Conservation (phyloP, 2,888 invertebrate genomes). For the Tenthredo notha region DNA sequence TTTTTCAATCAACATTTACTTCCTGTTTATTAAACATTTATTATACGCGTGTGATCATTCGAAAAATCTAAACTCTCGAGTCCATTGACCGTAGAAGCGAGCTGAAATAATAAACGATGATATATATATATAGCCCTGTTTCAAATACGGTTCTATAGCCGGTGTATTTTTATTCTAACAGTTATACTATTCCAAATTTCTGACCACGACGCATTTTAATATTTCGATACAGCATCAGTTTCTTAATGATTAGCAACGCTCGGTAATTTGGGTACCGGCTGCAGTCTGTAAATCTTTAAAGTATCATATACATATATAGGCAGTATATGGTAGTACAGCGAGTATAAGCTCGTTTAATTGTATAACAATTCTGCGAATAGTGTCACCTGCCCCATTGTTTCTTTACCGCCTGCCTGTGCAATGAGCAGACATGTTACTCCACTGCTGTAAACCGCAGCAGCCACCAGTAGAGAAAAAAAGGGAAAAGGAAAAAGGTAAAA, state of each 20-base stretch:
- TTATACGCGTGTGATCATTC: constrained; percentile 26
- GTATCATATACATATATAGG: background rate
- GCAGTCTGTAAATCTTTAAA: constrained; percentile 3
- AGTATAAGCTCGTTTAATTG: constrained; percentile 7
- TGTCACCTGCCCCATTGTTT: constrained; percentile 54
- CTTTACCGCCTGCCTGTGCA: constrained; percentile 2
- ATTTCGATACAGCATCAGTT: background rate
- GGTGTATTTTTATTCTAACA: constrained; percentile 3
- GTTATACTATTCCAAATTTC: background rate
- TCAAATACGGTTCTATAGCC: constrained; percentile 28
- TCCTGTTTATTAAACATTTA: constrained; percentile 30
- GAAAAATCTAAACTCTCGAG: constrained; percentile 37
- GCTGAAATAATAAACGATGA: constrained; percentile 42
- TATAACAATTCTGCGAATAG: constrained; percentile 51
- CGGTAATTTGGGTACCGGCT: constrained; percentile 15
- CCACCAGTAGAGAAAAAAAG: background rate
- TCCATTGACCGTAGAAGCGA: constrained; percentile 42
- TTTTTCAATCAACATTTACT: constrained; percentile 16
- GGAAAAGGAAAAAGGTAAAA: constrained; percentile 10
- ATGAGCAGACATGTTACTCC: background rate
- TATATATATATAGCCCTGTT: constrained; percentile 39
- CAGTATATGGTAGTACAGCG: background rate
- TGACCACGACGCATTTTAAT: background rate
- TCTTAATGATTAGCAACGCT: constrained; percentile 33
- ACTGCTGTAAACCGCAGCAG: constrained; percentile 1